Conservation (phyloP, 2,113 vertebrate genomes). For the Otus sunia region DNA sequence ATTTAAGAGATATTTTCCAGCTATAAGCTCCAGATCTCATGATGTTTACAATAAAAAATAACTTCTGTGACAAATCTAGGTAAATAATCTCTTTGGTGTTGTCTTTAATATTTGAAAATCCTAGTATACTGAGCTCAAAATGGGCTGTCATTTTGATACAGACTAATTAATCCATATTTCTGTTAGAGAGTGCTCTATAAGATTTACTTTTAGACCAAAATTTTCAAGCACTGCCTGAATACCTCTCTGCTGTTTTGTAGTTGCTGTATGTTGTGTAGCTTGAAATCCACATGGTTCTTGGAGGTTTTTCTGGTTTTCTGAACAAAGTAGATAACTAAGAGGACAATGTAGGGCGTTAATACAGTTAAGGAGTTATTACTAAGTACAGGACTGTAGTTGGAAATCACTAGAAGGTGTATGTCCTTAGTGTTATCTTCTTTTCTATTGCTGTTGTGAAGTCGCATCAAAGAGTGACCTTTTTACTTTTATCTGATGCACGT, state of each 20-base stretch:
- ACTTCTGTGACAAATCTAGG: not conserved
- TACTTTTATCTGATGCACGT: not conserved
- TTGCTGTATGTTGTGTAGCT: fast-evolving
- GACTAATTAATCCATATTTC: not conserved
- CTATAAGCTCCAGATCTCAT: not conserved
- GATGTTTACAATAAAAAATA: not conserved
- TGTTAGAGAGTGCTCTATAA: fast-evolving
- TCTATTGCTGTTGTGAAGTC: not conserved
- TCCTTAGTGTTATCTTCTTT: not conserved
- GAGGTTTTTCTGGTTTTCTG: not conserved
- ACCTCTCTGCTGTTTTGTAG: not conserved
- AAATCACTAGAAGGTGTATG: not conserved
- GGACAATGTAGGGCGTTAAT: fast-evolving
- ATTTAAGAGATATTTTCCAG: not conserved
- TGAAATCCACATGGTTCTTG: not conserved
- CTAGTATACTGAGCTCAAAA: not conserved
- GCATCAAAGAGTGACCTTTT: slow-evolving; percentile 23
- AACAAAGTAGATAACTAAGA: not conserved
- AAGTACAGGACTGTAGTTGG: not conserved
- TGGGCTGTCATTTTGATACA: not conserved
- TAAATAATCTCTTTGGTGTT: not conserved
- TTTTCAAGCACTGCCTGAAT: not conserved
- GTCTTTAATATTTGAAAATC: not conserved
- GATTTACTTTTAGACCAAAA: not conserved
- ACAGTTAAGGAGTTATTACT: not conserved